phyloP scores from a whole-genome alignment of 2,888 invertebrate genomes.

The Blastobasis lacticolella region DNA sequence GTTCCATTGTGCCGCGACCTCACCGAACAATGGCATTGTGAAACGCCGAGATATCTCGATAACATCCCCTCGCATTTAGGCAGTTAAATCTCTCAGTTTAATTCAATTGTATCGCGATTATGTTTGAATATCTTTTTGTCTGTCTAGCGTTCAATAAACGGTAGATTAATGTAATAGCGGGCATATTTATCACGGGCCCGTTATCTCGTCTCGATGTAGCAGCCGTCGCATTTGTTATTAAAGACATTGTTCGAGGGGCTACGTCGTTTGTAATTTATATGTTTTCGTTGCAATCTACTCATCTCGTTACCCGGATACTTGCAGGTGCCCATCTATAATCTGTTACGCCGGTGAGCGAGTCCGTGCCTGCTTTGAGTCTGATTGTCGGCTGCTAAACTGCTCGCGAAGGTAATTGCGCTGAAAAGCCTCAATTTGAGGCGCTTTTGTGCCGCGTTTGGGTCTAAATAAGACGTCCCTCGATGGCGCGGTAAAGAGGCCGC shows the following conservation, averaged over 20 bases:
- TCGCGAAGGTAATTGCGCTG: slow-evolving; percentile 56
- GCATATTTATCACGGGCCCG: too few relatives aligned
- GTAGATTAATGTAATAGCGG: too few relatives aligned
- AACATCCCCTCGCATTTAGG: slow-evolving; percentile 53
- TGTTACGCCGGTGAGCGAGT: slow-evolving; percentile 22
- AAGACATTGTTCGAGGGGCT: too few relatives aligned
- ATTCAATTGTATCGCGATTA: slow-evolving; percentile 37
- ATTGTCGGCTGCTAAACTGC: slow-evolving; percentile 55
- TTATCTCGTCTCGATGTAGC: too few relatives aligned
- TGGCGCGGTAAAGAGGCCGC: slow-evolving; percentile 61
- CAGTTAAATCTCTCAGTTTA: slow-evolving; percentile 23
- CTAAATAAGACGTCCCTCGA: slow-evolving; percentile 69
- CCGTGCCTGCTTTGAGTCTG: slow-evolving; percentile 51
- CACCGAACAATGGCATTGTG: slow-evolving; percentile 63
- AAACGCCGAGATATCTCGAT: slow-evolving; percentile 45
- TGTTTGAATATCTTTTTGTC: neutral
- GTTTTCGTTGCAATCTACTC: too few relatives aligned
- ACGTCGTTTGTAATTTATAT: too few relatives aligned
- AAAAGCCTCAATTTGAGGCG: slow-evolving; percentile 66
- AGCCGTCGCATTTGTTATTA: too few relatives aligned
- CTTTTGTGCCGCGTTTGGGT: slow-evolving; percentile 54
- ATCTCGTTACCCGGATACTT: too few relatives aligned
- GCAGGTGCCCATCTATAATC: neutral
- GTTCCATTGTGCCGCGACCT: slow-evolving; percentile 64
- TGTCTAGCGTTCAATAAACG: too few relatives aligned